These are phyloP conservation scores for Paragorgia papillata DNA, from an alignment of 92 coral and sea anemone genomes.

Conservation along the genomic window DNA sequence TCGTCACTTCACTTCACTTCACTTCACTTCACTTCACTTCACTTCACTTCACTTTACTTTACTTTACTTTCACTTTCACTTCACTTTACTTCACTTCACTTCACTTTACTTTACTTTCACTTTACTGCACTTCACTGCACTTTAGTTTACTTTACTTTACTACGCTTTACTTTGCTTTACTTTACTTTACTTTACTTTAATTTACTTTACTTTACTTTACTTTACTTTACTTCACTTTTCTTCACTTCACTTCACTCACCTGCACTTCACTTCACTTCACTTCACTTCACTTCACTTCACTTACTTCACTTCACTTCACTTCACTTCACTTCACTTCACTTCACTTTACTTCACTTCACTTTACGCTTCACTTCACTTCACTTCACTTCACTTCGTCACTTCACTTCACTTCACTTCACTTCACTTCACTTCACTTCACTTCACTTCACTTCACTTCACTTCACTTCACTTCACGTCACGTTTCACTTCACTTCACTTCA, in stretches of 20 bases:
- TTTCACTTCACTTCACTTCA: conserved; percentile 11
- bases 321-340: conserved; percentile 7
- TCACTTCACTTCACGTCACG: conserved; percentile 2
- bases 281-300: conserved; percentile 5
- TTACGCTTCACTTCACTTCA: background rate
- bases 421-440: conserved; percentile 23
- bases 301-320: conserved; percentile 5
- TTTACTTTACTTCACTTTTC: background rate
- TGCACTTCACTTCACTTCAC: conserved; percentile 15
- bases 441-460: background rate
- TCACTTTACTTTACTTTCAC: conserved; percentile 3
- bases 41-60: no score
- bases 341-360: background rate
- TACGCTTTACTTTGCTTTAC: background rate
- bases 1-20: background rate
- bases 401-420: conserved; percentile 11
- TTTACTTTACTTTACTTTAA: background rate
- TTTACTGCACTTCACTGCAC: conserved; percentile 3
- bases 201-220: no score
- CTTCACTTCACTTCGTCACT: background rate
- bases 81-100: conserved; percentile 8
- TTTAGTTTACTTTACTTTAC: background rate
- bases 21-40: no score
- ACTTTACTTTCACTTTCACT: background rate
- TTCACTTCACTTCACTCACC: background rate